Evolutionary conservation across 1,140 invertebrate species (phyloP).

Genomic region (Ostrea edulis): DNA sequence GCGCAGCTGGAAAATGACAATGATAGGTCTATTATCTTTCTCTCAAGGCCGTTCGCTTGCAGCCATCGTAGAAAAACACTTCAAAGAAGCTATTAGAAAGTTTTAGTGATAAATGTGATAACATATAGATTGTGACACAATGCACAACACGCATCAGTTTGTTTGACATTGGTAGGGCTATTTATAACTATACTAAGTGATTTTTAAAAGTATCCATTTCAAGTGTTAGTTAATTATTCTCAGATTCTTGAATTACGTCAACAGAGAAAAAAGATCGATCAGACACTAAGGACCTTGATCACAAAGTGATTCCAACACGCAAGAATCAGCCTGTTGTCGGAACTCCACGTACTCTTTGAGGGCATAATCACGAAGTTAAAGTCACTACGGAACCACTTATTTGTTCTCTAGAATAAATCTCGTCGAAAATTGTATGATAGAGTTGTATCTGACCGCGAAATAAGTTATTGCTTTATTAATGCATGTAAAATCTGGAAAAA

Average conservation of each 20-base stretch:
- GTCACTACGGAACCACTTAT: no score
- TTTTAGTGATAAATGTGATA: slow-evolving; percentile 26
- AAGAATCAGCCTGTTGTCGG: no score
- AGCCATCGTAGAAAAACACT: not conserved
- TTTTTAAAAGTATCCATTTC: not conserved
- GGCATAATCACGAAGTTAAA: no score
- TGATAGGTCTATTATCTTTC: slow-evolving; percentile 21
- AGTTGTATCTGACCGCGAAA: not conserved
- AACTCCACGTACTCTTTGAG: no score
- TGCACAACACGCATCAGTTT: not conserved
- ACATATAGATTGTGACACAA: not conserved
- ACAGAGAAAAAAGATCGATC: no score
- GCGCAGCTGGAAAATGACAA: slow-evolving; percentile 33
- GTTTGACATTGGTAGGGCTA: not conserved
- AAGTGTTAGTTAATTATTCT: not conserved
- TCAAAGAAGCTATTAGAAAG: slow-evolving; percentile 35
- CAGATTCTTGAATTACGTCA: no score
- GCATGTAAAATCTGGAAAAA: not conserved
- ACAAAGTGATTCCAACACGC: no score
- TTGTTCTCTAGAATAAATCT: no score
- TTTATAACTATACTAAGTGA: slow-evolving; percentile 5
- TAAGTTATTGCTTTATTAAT: not conserved
- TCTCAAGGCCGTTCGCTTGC: slow-evolving; percentile 7
- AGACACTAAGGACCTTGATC: no score
- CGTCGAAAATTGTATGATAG: no score